phyloP scores from a whole-genome alignment of 2,797 vertebrate species.

The Ataeniobius toweri region DNA sequence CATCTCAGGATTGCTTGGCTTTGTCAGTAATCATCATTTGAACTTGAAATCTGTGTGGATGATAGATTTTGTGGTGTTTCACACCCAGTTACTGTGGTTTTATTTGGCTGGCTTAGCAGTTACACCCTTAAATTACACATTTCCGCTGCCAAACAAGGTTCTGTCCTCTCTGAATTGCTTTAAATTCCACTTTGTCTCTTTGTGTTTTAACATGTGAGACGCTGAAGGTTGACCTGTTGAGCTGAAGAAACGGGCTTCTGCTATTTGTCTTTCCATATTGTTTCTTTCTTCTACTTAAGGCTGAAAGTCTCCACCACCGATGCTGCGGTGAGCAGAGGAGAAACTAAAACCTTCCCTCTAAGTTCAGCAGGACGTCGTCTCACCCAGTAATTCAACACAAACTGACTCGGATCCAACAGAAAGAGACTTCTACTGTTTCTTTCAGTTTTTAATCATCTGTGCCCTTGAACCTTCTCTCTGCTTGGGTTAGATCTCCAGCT shows the following conservation, averaged over 20 bases:
- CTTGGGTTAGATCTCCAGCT: neutral
- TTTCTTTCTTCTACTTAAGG: neutral
- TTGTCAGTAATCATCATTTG: neutral
- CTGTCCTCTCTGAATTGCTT: neutral
- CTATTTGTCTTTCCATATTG: neutral
- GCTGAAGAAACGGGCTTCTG: neutral
- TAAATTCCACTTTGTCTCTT: slow-evolving; percentile 2
- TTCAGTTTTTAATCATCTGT: slow-evolving; percentile 5
- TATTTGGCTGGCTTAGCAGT: neutral
- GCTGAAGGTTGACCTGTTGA: neutral
- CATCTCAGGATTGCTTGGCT: neutral
- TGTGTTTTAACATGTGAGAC: neutral
- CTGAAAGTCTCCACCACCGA: slow-evolving; percentile 16
- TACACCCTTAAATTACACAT: slow-evolving; percentile 31
- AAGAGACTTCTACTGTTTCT: neutral
- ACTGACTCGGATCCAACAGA: neutral
- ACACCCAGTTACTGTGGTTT: slow-evolving; percentile 43
- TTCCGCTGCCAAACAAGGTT: slow-evolving; percentile 10
- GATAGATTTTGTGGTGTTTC: slow-evolving; percentile 17
- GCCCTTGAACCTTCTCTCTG: slow-evolving; percentile 7
- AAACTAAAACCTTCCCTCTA: slow-evolving; percentile 25
- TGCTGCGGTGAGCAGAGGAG: slow-evolving; percentile 18
- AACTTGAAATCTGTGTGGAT: neutral
- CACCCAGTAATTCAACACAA: slow-evolving; percentile 14
- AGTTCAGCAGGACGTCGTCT: slow-evolving; percentile 11